phyloP scores from a whole-genome alignment of 2,113 vertebrate genomes.

The Piaya cayana region DNA sequence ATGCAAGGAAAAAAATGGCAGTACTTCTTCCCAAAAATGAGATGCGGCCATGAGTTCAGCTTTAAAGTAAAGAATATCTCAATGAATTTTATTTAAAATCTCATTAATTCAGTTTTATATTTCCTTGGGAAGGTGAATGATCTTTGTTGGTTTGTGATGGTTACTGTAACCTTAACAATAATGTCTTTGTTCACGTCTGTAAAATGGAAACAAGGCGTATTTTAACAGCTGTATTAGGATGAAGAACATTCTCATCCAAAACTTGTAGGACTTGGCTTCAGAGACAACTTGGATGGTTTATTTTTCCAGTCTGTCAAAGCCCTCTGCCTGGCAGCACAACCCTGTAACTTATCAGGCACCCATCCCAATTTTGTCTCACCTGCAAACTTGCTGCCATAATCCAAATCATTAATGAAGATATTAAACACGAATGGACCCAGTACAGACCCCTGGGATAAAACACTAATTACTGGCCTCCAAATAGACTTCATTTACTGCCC shows the following conservation, averaged over 20 bases:
- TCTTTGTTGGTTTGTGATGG: neutral
- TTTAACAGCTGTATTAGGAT: neutral
- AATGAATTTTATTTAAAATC: neutral
- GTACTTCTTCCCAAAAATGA: neutral
- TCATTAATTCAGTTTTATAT: neutral
- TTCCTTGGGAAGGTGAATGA: neutral
- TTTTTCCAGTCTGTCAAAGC: neutral
- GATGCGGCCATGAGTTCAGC: neutral
- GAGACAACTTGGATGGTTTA: neutral
- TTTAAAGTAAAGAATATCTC: neutral
- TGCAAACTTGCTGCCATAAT: neutral
- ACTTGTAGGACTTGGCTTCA: neutral
- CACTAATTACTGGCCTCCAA: neutral
- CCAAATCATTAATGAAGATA: neutral
- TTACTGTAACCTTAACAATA: neutral
- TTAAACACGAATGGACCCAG: neutral
- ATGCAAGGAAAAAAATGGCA: neutral
- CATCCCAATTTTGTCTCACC: neutral
- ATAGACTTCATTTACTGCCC: fast-evolving
- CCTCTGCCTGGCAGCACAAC: neutral
- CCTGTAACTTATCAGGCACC: neutral
- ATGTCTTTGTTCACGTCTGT: neutral
- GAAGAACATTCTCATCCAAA: neutral
- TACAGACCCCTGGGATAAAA: no score
- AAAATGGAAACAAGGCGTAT: neutral